Conservation (phyloP, 2,888 invertebrate species). For the Coremacera marginata region DNA sequence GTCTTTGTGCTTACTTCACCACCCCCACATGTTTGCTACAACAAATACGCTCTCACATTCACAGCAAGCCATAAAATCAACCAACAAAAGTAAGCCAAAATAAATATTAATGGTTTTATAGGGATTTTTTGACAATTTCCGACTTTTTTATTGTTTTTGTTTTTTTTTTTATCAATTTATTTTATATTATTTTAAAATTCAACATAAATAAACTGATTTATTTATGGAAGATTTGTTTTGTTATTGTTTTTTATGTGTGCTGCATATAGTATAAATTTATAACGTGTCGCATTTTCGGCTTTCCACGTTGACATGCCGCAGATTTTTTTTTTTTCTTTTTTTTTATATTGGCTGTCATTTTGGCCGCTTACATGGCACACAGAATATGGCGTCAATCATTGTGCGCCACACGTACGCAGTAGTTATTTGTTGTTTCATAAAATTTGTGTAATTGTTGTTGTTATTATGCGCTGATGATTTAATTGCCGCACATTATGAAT, state of each 20-base stretch:
- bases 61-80: too few relatives aligned
- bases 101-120: too few relatives aligned
- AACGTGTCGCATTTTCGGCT: not conserved
- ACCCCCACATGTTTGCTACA: too few relatives aligned
- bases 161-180: not conserved
- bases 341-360: not conserved
- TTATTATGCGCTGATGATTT: slow-evolving; percentile 4
- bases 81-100: too few relatives aligned
- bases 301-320: not conserved
- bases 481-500: slow-evolving; percentile 11
- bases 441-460: slow-evolving; percentile 8
- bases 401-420: slow-evolving; percentile 6
- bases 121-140: not conserved
- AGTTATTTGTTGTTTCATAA: not conserved
- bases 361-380: not conserved
- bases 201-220: not conserved
- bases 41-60: too few relatives aligned
- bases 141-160: not conserved
- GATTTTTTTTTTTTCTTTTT: not conserved
- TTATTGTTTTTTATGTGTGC: not conserved
- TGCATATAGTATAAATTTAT: not conserved
- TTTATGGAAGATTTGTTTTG: not conserved
- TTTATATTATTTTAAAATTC: not conserved
- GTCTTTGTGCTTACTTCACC: not conserved
- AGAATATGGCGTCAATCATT: slow-evolving; percentile 29